Conservation (phyloP, 2,888 invertebrate species). For the Pandemis heparana region DNA sequence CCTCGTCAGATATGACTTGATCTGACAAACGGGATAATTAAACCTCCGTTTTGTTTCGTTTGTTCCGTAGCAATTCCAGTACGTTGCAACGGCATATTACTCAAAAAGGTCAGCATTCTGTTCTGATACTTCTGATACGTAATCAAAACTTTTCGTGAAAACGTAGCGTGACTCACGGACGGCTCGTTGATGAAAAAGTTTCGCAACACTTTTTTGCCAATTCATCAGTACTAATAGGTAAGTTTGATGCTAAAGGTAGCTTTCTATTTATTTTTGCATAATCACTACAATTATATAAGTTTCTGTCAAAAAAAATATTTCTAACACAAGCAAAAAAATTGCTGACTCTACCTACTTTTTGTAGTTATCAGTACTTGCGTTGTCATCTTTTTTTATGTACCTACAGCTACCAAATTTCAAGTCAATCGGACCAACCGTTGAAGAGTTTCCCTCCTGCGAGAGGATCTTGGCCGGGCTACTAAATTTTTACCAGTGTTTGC, state of each 20-base stretch:
- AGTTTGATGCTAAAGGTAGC: not conserved
- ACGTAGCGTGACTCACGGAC: constrained; percentile 20
- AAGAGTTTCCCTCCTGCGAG: too few species aligned
- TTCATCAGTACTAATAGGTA: constrained; percentile 2
- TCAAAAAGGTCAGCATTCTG: not conserved
- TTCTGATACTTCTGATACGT: not conserved
- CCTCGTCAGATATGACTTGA: not conserved
- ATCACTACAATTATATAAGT: too few species aligned
- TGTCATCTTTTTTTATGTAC: too few species aligned
- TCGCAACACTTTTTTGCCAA: not conserved
- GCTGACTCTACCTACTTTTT: too few species aligned
- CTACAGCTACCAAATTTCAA: too few species aligned
- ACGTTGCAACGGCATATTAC: constrained; percentile 3
- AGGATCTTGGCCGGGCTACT: too few species aligned
- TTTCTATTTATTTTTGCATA: too few species aligned
- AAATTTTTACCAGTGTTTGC: too few species aligned
- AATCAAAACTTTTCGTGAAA: constrained; percentile 19
- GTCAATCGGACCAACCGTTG: too few species aligned
- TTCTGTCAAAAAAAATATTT: too few species aligned
- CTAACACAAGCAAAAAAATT: too few species aligned
- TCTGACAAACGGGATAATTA: not conserved
- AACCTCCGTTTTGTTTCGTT: not conserved
- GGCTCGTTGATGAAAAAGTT: constrained; percentile 5
- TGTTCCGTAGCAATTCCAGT: not conserved
- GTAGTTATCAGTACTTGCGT: too few species aligned